These are phyloP conservation scores for Anarrhichthys ocellatus DNA, from an alignment of 2,113 vertebrate species.

Conservation along the genomic window DNA sequence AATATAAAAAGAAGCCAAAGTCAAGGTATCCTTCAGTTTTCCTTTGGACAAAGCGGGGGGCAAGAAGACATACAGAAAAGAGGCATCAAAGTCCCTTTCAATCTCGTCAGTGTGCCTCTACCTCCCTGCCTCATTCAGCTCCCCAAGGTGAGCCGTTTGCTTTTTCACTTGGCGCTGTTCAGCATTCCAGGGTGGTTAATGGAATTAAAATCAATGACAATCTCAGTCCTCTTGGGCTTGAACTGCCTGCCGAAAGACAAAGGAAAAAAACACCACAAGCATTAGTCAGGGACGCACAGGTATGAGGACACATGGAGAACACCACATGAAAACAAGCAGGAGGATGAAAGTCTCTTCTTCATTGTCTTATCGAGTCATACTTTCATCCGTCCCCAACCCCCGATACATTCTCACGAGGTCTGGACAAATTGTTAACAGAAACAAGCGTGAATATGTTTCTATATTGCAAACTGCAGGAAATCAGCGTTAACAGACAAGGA, in stretches of 20 bases:
- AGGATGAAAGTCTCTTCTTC: conserved; percentile 11
- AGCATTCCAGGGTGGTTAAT: conserved; percentile 64
- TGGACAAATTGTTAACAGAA: neutral
- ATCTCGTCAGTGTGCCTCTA: conserved; percentile 20
- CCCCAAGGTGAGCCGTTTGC: conserved; percentile 64
- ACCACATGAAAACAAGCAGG: neutral
- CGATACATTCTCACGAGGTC: neutral
- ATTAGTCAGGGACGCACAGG: neutral
- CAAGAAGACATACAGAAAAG: conserved; percentile 31
- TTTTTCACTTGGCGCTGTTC: conserved; percentile 56
- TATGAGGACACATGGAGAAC: neutral
- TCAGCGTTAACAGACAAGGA: too few species aligned
- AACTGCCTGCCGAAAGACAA: conserved; percentile 66
- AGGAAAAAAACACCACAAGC: neutral
- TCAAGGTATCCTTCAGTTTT: conserved; percentile 53
- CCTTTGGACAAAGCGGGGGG: conserved; percentile 56
- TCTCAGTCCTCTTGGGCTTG: conserved; percentile 69
- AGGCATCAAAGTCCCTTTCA: conserved; percentile 57
- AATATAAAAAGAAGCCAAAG: conserved; percentile 56
- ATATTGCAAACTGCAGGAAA: too few species aligned
- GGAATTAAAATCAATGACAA: conserved; percentile 77
- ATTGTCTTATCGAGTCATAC: neutral
- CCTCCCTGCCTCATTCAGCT: conserved; percentile 18
- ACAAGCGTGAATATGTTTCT: too few species aligned
- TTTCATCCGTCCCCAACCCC: neutral